phyloP scores from a whole-genome alignment of 2,888 invertebrate species.

The Mylabris sibirica region DNA sequence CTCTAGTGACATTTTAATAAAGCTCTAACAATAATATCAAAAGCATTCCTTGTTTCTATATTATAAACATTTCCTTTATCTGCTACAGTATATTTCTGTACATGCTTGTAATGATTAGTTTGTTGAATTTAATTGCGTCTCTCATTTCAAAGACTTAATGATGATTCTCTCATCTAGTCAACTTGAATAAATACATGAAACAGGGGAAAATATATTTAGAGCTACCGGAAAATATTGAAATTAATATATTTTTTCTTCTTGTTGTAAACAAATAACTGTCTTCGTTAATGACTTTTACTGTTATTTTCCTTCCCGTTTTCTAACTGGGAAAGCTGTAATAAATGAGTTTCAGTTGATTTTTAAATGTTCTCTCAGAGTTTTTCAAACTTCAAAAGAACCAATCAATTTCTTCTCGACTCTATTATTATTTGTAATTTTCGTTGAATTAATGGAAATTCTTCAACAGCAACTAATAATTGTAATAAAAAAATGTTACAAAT shows the following conservation, averaged over 20 bases:
- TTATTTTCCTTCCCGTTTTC: not conserved
- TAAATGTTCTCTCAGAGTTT: not conserved
- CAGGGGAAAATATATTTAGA: not conserved
- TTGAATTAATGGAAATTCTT: not conserved
- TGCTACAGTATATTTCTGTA: not conserved
- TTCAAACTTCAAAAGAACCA: constrained; percentile 1
- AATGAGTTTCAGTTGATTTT: not conserved
- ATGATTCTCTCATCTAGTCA: not conserved
- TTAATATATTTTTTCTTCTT: not conserved
- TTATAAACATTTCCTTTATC: not conserved
- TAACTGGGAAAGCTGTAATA: not conserved
- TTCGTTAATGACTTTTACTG: not conserved
- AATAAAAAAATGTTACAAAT: not conserved
- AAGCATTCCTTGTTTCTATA: not conserved
- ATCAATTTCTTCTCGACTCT: not conserved
- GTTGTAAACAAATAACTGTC: not conserved
- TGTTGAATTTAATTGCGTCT: constrained; percentile 1
- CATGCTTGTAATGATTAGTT: not conserved
- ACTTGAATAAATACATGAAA: not conserved
- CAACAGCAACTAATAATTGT: too few species aligned
- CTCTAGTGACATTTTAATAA: not conserved
- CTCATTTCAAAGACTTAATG: not conserved
- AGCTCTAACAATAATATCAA: not conserved
- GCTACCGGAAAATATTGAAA: too few species aligned
- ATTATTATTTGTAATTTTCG: constrained; percentile 2